Conservation (phyloP, 2,113 vertebrate species). For the Rhombomys opimus region DNA sequence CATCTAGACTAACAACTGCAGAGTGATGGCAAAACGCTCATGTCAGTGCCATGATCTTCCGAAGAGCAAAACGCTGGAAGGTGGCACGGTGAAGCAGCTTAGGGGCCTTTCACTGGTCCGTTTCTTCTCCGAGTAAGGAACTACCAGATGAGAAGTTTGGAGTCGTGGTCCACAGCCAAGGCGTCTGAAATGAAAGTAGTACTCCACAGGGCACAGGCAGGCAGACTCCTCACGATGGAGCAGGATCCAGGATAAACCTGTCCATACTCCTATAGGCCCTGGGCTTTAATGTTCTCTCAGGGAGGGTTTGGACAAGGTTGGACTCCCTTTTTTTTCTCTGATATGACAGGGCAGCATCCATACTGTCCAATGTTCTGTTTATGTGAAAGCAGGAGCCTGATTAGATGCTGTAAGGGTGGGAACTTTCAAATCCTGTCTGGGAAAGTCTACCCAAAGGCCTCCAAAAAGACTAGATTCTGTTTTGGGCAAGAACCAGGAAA, state of each 20-base stretch:
- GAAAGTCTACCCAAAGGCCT: not conserved
- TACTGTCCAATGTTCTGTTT: not conserved
- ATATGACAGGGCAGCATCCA: too few relatives aligned
- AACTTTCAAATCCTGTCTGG: not conserved
- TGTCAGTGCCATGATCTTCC: not conserved
- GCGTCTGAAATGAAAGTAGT: not conserved
- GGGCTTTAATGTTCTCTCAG: not conserved
- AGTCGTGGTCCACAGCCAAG: too few relatives aligned
- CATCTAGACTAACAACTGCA: not conserved
- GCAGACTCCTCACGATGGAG: not conserved
- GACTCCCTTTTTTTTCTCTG: not conserved
- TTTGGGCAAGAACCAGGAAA: not conserved
- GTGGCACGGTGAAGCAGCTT: rapidly evolving
- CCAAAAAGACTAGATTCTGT: not conserved
- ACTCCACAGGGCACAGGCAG: not conserved
- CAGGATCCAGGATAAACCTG: not conserved
- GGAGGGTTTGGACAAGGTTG: not conserved
- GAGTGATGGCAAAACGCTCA: not conserved
- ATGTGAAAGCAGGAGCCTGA: not conserved
- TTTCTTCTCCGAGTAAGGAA: not conserved
- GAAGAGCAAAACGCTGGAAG: not conserved
- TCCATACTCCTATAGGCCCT: not conserved
- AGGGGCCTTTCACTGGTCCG: not conserved
- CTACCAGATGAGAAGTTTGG: not conserved
- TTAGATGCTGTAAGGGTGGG: not conserved